Evolutionary conservation across 1,140 invertebrate species (phyloP), one percentile per base, ranked within the genome.

Genomic region (Megalopta genalis): DNA sequence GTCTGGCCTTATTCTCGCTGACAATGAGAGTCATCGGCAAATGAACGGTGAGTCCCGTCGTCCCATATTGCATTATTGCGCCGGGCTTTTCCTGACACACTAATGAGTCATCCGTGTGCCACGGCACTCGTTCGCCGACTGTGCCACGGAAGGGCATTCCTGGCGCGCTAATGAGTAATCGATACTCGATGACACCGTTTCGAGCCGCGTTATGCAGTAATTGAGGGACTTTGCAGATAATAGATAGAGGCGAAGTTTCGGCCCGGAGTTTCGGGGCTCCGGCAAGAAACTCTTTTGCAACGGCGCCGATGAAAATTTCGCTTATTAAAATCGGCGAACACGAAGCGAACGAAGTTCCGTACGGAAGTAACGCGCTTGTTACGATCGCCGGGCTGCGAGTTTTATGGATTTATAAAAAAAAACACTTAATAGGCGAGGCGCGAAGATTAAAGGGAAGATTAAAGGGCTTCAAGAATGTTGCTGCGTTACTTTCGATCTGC

Each of bases 151-250:
- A 57, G 54, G 54, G n/a, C 54, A 57, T 57, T 57, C 21, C 18
- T n/a, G 5, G n/a, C 54, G 54, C 54, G 54, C 54, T 57, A 57
- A 57, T 57, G 18, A 57, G 54, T 57, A 57, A 57, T 57, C 54
- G 54, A 57, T 57, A 57, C 54, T 57, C n/a, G 54, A 57, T 57
- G 54, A 57, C 54, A 57, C 54, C 54, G 54, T 57, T 57, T 8
- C 54, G 54, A 12, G 54, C 54, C 54, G 54, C 54, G 54, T 57
- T 57, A n/a, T 57, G 7, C 54, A n/a, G 54, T 57, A 57, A 57
- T 57, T n/a, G 54, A 57, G n/a, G 54, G 54, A 57, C 54, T n/a
- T n/a, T n/a, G 54, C n/a, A 57, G 21, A 57, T 57, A 57, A 57
- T 57, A 57, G 54, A 57, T 57, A 57, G 54, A n/a, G 9, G 54